These are phyloP conservation scores for Turritopsis rubra DNA, from an alignment of 30 jellyfish, hydroid and myxozoan genomes.

Conservation along the genomic window DNA sequence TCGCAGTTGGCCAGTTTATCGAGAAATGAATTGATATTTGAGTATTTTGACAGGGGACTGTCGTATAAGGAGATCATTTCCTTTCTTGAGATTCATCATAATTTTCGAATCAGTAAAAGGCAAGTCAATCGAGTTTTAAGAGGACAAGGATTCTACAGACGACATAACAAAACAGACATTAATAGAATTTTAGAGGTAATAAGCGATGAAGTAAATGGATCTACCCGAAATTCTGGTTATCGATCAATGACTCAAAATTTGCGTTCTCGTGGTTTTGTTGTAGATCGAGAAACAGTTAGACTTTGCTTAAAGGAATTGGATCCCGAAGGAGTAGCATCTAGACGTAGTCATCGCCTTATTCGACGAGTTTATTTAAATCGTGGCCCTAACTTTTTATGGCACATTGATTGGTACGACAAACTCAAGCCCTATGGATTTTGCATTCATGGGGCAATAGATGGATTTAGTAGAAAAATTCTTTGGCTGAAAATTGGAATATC, in stretches of 20 bases:
- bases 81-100: background rate
- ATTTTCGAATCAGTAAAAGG: conserved; percentile 18
- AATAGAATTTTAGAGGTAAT: background rate
- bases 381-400: conserved; percentile 51
- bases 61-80: background rate
- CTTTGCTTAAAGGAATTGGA: conserved; percentile 28
- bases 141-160: conserved; percentile 16
- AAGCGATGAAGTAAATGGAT: conserved; percentile 1
- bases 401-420: conserved; percentile 44
- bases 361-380: conserved; percentile 25
- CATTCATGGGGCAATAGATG: conserved; percentile 45
- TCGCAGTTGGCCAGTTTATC: background rate
- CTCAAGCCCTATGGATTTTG: conserved; percentile 51
- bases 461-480: conserved; percentile 47
- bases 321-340: conserved; percentile 35
- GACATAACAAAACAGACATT: background rate
- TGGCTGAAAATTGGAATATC: conserved; percentile 41
- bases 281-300: conserved; percentile 19
- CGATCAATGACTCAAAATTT: conserved; percentile 17
- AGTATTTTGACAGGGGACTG: background rate
- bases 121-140: conserved; percentile 24
- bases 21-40: background rate
- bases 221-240: conserved; percentile 23
- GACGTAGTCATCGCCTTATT: conserved; percentile 39
- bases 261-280: conserved; percentile 10